Evolutionary conservation across 2,113 vertebrate genomes (phyloP), one percentile per base, ranked within the genome.

Genomic region (Notothenia coriiceps): DNA sequence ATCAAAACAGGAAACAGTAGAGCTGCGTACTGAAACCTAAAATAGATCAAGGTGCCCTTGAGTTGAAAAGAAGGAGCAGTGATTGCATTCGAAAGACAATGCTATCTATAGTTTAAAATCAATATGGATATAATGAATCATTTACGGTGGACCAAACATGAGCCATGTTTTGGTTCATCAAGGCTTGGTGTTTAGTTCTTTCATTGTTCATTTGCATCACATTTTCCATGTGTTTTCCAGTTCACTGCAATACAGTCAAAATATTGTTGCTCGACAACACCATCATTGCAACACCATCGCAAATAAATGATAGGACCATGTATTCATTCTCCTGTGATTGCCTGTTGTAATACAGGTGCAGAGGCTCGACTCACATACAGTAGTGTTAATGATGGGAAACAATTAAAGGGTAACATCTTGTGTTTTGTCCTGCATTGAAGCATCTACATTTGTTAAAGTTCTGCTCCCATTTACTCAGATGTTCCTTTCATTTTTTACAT

Each of bases 181-280:
- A 29, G 29, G 29, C 3, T 73, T 3, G 15, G 2, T 81, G 70
- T 71, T 80, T 50, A 25, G n/a, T 17, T 20, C 17, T 40, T 18
- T 52, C 44, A 10, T 51, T 68, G 74, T 69, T 68, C 2, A 51
- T 67, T 63, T 49, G 18, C 10, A 78, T 66, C 56, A 56, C 13
- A 40, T 88, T 80, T 85, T 80, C 70, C 72, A 62, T 54, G 8
- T 43, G 3, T 11, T 55, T 12, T 73, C 43, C 55, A 57, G 12
- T 20, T 40, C 25, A 51, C 35, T 77, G 46, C 55, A 46, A 17
- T 1, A 7, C 35, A 56, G 61, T 63, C 57, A 77, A 35, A 61
- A 88, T 75, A 77, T 90, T 74, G n/a, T n/a, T n/a, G n/a, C n/a
- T n/a, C n/a, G n/a, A n/a, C n/a, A n/a, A n/a, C n/a, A n/a, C n/a